Evolutionary conservation across 2,888 invertebrate genomes (phyloP), one percentile per base, ranked within the genome.

Genomic region (Scaptomyza tumidula): DNA sequence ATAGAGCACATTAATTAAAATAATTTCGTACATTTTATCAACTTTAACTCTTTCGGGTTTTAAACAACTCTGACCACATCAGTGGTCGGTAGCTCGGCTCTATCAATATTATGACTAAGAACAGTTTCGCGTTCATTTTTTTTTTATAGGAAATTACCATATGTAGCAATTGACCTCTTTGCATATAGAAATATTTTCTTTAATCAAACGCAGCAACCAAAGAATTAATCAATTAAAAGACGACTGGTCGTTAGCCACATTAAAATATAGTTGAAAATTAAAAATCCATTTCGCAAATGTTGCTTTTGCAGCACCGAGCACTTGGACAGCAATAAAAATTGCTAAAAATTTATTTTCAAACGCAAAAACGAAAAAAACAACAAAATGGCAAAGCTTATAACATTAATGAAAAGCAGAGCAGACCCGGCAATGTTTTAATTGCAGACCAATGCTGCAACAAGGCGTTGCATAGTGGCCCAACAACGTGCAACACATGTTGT

Each of bases 211-310:
- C 85, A 84, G 52, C 75, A 61, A 48, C 65, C 76, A 50, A 78
- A 87, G 86, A 84, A 89, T 87, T 89, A 89, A 82, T 86, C 80
- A 89, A 84, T 89, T 89, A 85, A 74, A 71, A 78, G 59, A 66
- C 62, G 63, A 62, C 64, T 64, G 88, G 83, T 86, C 83, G 88
- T 88, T 82, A 75, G 72, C 71, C 68, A 72, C 66, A 88, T 88
- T 84, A 84, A 88, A 85, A 71, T 81, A 85, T 84, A 84, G 84
- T 89, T 84, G 82, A 63, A 81, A 87, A 83, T 83, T 86, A 77
- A 86, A 83, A 86, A 88, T 83, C 85, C 83, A 83, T 88, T 86
- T 83, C 55, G 70, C 64, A 49, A 56, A 56, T 39, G 52, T 54
- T 46, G 72, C 57, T 33, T 76, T 33, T 54, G 46, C 62, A 50